Conservation (phyloP, 2,888 invertebrate species). For the Seira ritae region DNA sequence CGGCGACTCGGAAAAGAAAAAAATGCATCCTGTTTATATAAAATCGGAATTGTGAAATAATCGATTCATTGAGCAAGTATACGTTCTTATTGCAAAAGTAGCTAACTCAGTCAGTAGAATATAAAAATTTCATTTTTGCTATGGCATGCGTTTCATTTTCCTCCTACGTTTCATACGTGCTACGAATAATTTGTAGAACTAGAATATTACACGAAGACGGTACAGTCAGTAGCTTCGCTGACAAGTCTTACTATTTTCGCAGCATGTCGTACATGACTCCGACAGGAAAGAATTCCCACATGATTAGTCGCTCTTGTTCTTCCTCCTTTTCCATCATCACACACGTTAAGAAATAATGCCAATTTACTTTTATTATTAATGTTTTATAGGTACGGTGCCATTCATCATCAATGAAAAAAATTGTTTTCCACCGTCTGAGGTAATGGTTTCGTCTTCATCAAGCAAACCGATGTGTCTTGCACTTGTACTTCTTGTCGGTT, state of each 20-base stretch:
- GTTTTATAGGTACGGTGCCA: background rate
- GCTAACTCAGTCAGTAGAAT: conserved; percentile 3
- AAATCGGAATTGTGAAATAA: background rate
- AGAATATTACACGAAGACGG: background rate
- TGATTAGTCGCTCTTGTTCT: conserved; percentile 35
- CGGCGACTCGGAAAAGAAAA: no score
- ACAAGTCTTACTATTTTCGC: conserved; percentile 18
- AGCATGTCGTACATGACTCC: conserved; percentile 20
- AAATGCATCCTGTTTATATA: background rate
- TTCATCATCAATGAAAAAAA: conserved; percentile 12
- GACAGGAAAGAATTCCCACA: conserved; percentile 20
- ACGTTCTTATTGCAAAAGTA: background rate
- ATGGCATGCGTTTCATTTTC: background rate
- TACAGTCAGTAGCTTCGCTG: background rate
- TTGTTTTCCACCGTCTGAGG: background rate
- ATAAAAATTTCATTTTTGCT: background rate
- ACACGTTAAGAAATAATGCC: conserved; percentile 13
- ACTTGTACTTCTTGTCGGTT: background rate
- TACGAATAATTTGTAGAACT: background rate
- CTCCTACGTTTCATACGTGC: background rate
- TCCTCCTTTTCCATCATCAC: conserved; percentile 16
- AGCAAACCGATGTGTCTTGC: background rate
- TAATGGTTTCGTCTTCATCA: background rate
- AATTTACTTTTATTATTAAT: conserved; percentile 14
- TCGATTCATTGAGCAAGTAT: background rate